Evolutionary conservation across 2,113 vertebrate genomes (phyloP), one percentile per base, ranked within the genome.

Genomic region (Megatriorchis doriae): DNA sequence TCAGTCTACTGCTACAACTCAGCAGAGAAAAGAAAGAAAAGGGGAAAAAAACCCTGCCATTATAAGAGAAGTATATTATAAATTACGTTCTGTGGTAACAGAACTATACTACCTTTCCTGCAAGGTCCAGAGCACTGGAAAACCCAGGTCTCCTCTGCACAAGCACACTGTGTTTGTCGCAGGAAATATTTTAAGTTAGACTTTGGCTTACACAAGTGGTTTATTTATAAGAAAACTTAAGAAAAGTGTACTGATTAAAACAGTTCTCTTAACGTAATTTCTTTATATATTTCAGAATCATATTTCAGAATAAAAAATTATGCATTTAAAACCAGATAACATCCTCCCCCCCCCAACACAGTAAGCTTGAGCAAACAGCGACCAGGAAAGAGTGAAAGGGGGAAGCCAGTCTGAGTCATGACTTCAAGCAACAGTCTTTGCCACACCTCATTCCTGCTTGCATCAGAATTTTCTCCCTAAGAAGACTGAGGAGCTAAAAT

Each of bases 221-320:
- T 97, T 94, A 86, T 87, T 97, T 93, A 73, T 77, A 94, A 93
- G 80, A 91, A 91, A 93, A 95, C 66, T 79, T 94, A 90, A 93
- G 48, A 95, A 92, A 90, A 55, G n/a, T 71, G 32, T 66, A 48
- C 48, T 72, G 79, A 92, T 75, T 91, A 73, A 63, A 93, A 86
- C 38, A 83, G 88, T 88, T 94, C 83, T 95, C 87, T 95, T 78
- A 81, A 65, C 53, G 66, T 61, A 21, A 68, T 59, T 88, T 58
- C 58, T 52, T 87, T n/a, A 36, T 20, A 22, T 50, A 61, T 55
- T 79, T 70, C 71, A 53, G 53, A 67, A 58, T 61, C 82, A 65
- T 66, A 81, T 82, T 94, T 93, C 87, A 88, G 87, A 96, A 92
- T 91, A 84, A 81, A 47, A 91, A 72, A 42, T 38, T 4, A 62